Evolutionary conservation across 2,113 vertebrate genomes (phyloP).

Genomic region (Corythaeola cristata): DNA sequence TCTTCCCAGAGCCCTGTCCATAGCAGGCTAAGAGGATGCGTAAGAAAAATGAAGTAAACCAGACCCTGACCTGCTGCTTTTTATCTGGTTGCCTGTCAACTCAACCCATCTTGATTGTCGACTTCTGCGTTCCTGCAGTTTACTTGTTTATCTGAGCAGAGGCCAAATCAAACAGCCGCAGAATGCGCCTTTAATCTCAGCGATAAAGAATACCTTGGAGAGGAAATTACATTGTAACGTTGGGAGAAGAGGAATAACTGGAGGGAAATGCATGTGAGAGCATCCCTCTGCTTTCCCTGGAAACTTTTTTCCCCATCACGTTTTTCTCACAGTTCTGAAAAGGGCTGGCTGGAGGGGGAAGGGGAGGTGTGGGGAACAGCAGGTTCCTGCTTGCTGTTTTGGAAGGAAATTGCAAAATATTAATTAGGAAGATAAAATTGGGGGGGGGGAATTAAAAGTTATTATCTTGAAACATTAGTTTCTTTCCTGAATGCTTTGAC

Average conservation of each 20-base stretch:
- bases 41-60: slow-evolving; percentile 63
- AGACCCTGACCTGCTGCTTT: slow-evolving; percentile 64
- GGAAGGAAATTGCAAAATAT: not conserved
- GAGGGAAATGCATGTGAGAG: not conserved
- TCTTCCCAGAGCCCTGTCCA: not conserved
- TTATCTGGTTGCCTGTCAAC: slow-evolving; percentile 62
- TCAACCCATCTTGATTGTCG: slow-evolving; percentile 35
- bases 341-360: not conserved
- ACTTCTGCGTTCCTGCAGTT: slow-evolving; percentile 55
- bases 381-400: not conserved
- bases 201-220: slow-evolving; percentile 68
- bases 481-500: not conserved
- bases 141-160: slow-evolving; percentile 65
- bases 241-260: slow-evolving; percentile 16
- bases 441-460: not conserved
- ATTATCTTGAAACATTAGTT: not conserved
- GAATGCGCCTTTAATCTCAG: slow-evolving; percentile 69
- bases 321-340: not conserved
- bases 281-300: not conserved
- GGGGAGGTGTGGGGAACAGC: not conserved
- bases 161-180: slow-evolving; percentile 60
- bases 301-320: not conserved
- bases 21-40: not conserved
- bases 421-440: not conserved
- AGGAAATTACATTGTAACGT: slow-evolving; percentile 52